phyloP scores from a whole-genome alignment of 2,888 invertebrate genomes.

The Pammene aurita region DNA sequence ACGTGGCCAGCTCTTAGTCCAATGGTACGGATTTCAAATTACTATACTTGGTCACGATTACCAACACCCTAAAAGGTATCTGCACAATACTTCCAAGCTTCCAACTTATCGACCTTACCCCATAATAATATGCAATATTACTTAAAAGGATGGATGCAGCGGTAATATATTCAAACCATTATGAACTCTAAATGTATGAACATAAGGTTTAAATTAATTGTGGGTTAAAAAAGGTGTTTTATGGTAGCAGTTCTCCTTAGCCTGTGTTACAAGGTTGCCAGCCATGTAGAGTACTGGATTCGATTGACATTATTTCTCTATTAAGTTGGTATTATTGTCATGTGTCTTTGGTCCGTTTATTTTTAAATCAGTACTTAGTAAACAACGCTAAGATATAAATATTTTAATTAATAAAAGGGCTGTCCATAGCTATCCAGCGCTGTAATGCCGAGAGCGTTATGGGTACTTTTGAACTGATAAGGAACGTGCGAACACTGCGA shows the following conservation, averaged over 20 bases:
- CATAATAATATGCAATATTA: conserved; percentile 14
- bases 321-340: conserved; percentile 34
- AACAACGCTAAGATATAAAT: too few species aligned
- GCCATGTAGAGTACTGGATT: conserved; percentile 38
- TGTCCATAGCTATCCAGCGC: too few species aligned
- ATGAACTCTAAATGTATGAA: not conserved
- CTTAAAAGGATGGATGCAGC: conserved; percentile 27
- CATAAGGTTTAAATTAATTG: conserved; percentile 6
- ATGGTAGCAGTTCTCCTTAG: conserved; percentile 28
- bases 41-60: conserved; percentile 14
- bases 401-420: too few species aligned
- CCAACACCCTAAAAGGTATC: conserved; percentile 19
- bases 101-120: conserved; percentile 24
- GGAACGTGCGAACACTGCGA: too few species aligned
- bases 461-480: too few species aligned
- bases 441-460: too few species aligned
- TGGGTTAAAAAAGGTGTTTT: conserved; percentile 25
- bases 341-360: conserved; percentile 13
- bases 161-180: not conserved
- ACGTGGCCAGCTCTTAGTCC: too few species aligned
- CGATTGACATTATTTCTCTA: conserved; percentile 36
- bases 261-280: conserved; percentile 34
- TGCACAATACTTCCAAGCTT: conserved; percentile 9
- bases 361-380: too few species aligned
- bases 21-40: too few species aligned